Evolutionary conservation across 2,797 vertebrate genomes (phyloP).

Genomic region (Coregonus sp.): DNA sequence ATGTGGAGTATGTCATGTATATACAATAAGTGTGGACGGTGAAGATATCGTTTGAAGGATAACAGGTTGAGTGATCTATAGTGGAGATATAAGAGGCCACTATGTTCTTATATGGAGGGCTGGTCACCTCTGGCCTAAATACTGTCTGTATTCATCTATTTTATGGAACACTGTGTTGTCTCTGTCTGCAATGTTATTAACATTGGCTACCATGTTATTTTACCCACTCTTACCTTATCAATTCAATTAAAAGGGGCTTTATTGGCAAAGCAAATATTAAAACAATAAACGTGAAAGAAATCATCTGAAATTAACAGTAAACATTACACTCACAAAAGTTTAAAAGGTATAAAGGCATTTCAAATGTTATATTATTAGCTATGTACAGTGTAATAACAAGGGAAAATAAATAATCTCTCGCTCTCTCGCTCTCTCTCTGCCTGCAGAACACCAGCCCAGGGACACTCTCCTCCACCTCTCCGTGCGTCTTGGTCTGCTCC

Average conservation of each 20-base stretch:
- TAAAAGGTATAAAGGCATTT: too few relatives aligned
- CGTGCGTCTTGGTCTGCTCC: slow-evolving; percentile 77
- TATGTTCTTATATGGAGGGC: neutral
- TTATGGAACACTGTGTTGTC: neutral
- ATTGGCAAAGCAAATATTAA: too few relatives aligned
- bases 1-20: neutral
- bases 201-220: neutral
- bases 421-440: neutral
- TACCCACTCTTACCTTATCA: neutral
- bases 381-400: too few relatives aligned
- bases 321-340: too few relatives aligned
- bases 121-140: neutral
- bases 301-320: too few relatives aligned
- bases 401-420: neutral
- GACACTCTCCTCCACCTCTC: slow-evolving; percentile 82
- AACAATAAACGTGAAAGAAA: too few relatives aligned
- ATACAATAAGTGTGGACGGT: neutral
- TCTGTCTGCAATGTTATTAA: neutral
- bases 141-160: neutral
- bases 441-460: slow-evolving; percentile 61
- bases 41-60: neutral
- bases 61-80: neutral
- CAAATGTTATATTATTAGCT: too few relatives aligned
- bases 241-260: too few relatives aligned
- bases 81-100: neutral